Evolutionary conservation across 2,113 vertebrate genomes (phyloP), one percentile per base, ranked within the genome.

Genomic region (Osmerus mordax): DNA sequence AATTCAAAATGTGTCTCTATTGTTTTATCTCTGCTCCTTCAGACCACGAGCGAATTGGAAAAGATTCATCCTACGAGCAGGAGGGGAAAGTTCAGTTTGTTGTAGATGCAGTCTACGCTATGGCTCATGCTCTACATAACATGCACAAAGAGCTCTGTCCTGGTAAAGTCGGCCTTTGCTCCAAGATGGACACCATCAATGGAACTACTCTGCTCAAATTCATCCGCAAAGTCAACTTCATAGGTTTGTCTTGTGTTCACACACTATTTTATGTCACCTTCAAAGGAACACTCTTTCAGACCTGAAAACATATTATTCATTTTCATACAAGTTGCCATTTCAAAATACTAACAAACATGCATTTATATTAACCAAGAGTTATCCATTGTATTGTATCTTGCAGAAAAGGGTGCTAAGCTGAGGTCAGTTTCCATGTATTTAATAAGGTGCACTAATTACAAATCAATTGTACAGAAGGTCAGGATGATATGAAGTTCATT

Each of bases 1-100:
- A 56, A 28, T 28, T 28, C 25, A 28, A 56, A 56, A 18, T 8
- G 55, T 18, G 55, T 14, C 36, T 41, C 4, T 62, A 21, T 32
- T 19, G 0, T 2, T 67, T 15, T 67, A n/a, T 75, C 63, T 78
- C 0, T 0, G 77, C 81, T 28, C 19, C 58, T 41, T 13, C 89
- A 98, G 96, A 97, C 78, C 91, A 95, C 0, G 96, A 98, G 85
- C 92, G 96, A 74, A 98, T 98, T 0, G 96, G 96, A 67, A 94
- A 94, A 85, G 95, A 97, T 83, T 97, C 96, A 0, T 91, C 92
- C 0, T 98, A 98, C 0, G 96, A 98, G 75, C 96, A 98, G 83
- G 96, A 98, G 80, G 96, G 96, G 68, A 98, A 98, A 76, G 96
- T 98, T 9, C 96, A 98, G 79, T 98, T 98, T 16, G 96, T 98